Evolutionary conservation across 2,113 vertebrate species (phyloP).

Genomic region (Cinclus cinclus): DNA sequence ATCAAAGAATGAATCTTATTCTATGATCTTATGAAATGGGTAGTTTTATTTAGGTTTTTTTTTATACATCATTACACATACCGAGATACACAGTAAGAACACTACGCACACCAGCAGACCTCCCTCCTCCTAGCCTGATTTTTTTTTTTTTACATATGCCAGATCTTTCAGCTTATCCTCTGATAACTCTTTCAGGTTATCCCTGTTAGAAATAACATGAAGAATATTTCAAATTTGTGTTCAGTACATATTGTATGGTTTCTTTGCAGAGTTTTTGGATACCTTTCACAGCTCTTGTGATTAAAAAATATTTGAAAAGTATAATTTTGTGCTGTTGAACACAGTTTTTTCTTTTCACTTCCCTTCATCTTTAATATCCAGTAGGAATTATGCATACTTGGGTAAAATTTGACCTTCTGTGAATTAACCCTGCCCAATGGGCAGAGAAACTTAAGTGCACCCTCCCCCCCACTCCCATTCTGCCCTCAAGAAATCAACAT

Average conservation of each 20-base stretch:
- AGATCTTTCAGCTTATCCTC: background rate
- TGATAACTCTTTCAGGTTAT: background rate
- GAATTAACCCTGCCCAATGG: background rate
- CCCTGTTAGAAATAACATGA: background rate
- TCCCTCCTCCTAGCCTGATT: background rate
- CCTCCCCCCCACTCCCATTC: accelerated
- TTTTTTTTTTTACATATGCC: background rate
- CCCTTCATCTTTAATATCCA: background rate
- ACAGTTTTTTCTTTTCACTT: background rate
- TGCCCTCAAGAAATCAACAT: background rate
- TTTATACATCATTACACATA: background rate
- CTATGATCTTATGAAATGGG: background rate
- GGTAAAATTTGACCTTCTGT: background rate
- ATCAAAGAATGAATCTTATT: background rate
- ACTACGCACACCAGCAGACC: background rate
- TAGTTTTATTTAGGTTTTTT: background rate
- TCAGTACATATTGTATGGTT: background rate
- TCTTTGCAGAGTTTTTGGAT: background rate
- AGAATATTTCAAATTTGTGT: background rate
- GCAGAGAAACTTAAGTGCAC: background rate
- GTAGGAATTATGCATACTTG: background rate
- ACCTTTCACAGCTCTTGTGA: background rate
- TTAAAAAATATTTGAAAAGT: background rate
- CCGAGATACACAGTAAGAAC: background rate
- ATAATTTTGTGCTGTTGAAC: background rate